Base-by-base conservation (phyloP, 2,888 invertebrate genomes). In the Boloria selene region DNA sequence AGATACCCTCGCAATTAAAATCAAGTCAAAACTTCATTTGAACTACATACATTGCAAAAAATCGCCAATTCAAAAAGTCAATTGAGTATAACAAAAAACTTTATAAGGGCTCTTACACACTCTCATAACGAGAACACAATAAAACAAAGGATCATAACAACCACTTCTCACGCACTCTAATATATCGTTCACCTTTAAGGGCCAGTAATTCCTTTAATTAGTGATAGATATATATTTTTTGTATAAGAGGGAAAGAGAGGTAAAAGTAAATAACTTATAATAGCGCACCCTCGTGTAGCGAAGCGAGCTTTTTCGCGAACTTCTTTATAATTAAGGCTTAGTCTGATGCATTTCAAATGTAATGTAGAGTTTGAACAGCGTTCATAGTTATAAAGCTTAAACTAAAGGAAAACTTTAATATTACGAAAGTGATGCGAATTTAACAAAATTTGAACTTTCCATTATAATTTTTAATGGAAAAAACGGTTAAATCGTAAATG, bases 191-290 rank as follows among this genome's bases (percentile, higher is more conserved):
- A 79, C 82, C 80, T 85, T 82, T 76, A 78, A 83, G 86, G 87
- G 88, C 87, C 88, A 85, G 84, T 78, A 74, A 85, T 79, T 80
- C 85, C 83, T 83, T 90, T 89, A 90, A 90, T 90, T 90, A 89
- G 72, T 70, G 83, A 84, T 61, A 69, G 60, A 52, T 13, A 72
- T 77, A 80, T 65, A 67, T 45, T 63, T 64, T 47, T 16, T 47
- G 10, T 18, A 14, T 14, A 13, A 5, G 76, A 54, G 42, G 47
- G 74, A 86, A 72, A 75, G 87, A 81, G 86, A 84, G 45, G 72
- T 69, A 66, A 70, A 70, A 77, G 72, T 79, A 77, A 74, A 72
- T 79, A 82, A 79, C 84, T 85, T 84, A 78, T 85, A 84, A 81
- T 84, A 84, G 83, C 79, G 83, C 84, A 84, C 88, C 87, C 88